Evolutionary conservation across 2,888 invertebrate species (phyloP), one percentile per base, ranked within the genome.

Genomic region (Melanargia galathea): DNA sequence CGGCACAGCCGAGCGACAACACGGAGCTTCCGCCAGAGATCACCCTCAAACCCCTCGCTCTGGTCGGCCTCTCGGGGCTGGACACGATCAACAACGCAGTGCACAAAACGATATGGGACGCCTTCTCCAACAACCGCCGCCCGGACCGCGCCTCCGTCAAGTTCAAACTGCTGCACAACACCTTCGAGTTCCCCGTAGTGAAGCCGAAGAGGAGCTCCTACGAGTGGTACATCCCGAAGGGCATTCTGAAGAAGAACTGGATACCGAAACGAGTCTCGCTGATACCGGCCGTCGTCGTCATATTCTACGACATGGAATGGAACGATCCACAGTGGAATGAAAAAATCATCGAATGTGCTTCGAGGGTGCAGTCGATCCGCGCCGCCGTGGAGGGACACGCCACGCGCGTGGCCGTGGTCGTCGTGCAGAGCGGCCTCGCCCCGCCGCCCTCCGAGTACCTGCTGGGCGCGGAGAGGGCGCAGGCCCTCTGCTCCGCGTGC

Each of bases 271-370:
- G 99, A 79, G 92, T 98, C 40, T 94, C 95, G 71, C 93, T 96
- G 63, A 93, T 99, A 69, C 99, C 99, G 8, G 95, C 99, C 1
- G 96, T 99, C 0, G 95, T 98, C 26, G 98, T 98, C 2, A 93
- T 98, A 67, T 99, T 99, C 86, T 97, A 97, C 83, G 99, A 99
- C 78, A 93, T 99, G 80, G 99, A 99, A 86, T 99, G 99, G 99
- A 97, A 97, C 81, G 98, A 99, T 86, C 92, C 94, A 0, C 94
- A 95, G 69, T 99, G 99, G 98, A 96, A 96, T 72, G 99, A 99
- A 73, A 98, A 97, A 80, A 97, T 97, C 79, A 95, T 97, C 75
- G 98, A 98, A 83, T 98, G 98, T 86, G 96, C 97, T 8, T 96
- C 96, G 0, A 93, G 96, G 74, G 96, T 99, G 35, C 97, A 98